Evolutionary conservation across 2,113 vertebrate species (phyloP), one percentile per base, ranked within the genome.

Genomic region (Chamaetylas fuelleborni): DNA sequence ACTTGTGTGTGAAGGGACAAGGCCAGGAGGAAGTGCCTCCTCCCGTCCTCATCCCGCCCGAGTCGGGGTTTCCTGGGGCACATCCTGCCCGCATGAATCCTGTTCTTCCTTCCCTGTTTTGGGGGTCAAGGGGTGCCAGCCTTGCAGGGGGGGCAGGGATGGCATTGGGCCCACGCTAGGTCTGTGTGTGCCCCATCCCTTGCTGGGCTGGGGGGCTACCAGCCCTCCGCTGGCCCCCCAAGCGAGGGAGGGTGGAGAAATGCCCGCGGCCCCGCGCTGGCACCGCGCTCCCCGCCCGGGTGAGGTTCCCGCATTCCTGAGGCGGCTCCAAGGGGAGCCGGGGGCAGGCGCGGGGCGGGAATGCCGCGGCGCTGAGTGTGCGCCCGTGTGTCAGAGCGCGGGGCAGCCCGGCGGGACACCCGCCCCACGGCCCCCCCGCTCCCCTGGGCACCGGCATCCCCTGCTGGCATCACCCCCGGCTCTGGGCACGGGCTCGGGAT

Each of bases 231-330:
- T 5, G 1, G 14, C 12, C 14, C 48, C 50, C 2, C 50, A 12
- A 12, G 54, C 4, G 6, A 11, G 38, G 54, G 47, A 82, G 40
- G 61, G 40, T 22, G 62, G 47, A 19, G 81, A 51, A 48, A 28
- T 25, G 34, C 72, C 76, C 20, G 8, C 10, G 4, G 65, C 45
- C 34, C 72, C 4, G 1, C 50, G 20, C 61, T 82, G 84, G 90
- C 70, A 9, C 9, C 11, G 5, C 45, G 22, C 77, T 80, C 87
- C 74, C 38, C 15, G 5, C 64, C 60, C 10, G 5, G 84, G 65
- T 53, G 67, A 77, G 92, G 62, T 48, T 81, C 84, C 80, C 54
- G 2, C 94, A 92, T 96, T 95, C 92, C 83, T 86, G 91, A 82
- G 16, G 15, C 11, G 4, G 58, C 22, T 86, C 94, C 94, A 29